phyloP scores from a whole-genome alignment of 1,140 invertebrate species.

The Frieseomelitta varia region DNA sequence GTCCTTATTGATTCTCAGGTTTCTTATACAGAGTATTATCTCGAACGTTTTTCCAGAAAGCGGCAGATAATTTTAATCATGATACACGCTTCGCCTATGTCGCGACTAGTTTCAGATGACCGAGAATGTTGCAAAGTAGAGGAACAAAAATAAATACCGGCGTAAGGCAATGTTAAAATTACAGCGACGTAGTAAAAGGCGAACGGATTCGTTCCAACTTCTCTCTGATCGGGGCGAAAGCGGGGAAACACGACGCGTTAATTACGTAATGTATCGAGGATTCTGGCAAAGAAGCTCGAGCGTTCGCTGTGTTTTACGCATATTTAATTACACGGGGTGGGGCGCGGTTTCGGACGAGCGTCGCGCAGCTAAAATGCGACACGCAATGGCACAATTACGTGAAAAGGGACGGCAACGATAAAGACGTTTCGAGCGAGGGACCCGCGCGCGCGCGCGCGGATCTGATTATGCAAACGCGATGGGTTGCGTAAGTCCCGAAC shows the following conservation, averaged over 20 bases:
- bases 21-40: too few species aligned
- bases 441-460: slow-evolving; percentile 16
- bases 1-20: too few species aligned
- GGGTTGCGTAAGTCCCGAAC: slow-evolving; percentile 32
- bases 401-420: slow-evolving; percentile 28
- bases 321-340: slow-evolving; percentile 29
- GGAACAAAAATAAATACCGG: too few species aligned
- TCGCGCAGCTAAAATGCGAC: slow-evolving; percentile 27
- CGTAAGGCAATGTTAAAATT: too few species aligned
- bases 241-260: background rate
- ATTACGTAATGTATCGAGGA: slow-evolving; percentile 9
- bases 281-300: background rate
- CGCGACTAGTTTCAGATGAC: too few species aligned
- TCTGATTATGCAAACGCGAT: slow-evolving; percentile 47
- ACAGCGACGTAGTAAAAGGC: background rate
- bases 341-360: background rate
- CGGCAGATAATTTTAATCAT: too few species aligned
- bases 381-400: slow-evolving; percentile 35
- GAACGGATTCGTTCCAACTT: background rate
- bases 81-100: too few species aligned
- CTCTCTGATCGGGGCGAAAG: background rate
- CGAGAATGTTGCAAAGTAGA: too few species aligned
- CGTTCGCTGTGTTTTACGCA: slow-evolving; percentile 12
- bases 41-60: too few species aligned
- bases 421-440: slow-evolving; percentile 37